A percentile compares a stretch with the other conserved stretches of the same genome.
These are phyloP conservation scores for Nymphicus hollandicus DNA, from an alignment of 2,113 vertebrate species.

Conservation along the genomic window DNA sequence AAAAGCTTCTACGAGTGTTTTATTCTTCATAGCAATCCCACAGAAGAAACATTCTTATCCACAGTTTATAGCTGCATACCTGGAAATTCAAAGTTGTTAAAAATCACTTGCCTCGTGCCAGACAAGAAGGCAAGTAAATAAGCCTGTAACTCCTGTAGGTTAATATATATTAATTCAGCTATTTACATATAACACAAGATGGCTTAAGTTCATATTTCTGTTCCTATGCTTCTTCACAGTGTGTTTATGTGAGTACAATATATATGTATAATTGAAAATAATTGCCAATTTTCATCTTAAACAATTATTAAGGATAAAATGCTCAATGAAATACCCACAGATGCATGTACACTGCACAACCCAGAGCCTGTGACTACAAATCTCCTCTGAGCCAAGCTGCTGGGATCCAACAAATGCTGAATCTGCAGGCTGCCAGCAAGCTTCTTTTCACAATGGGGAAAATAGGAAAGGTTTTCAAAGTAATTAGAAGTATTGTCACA, in stretches of 20 bases:
- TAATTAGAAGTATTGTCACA: background rate
- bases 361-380: background rate
- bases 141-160: background rate
- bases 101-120: background rate
- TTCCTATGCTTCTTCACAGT: background rate
- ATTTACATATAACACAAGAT: background rate
- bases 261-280: slow-evolving; percentile 1
- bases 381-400: background rate
- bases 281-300: background rate
- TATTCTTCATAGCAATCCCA: background rate
- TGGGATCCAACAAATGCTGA: background rate
- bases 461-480: background rate
- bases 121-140: background rate
- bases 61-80: background rate
- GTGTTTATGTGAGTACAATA: background rate
- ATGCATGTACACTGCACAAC: background rate
- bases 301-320: background rate
- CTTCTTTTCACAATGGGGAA: background rate
- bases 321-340: background rate
- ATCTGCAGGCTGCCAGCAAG: background rate
- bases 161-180: background rate
- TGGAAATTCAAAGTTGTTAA: background rate
- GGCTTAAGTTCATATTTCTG: background rate
- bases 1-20: background rate
- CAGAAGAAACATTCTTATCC: background rate